Base-by-base conservation (phyloP, 2,888 invertebrate genomes). In the Drosophila macrospina region DNA sequence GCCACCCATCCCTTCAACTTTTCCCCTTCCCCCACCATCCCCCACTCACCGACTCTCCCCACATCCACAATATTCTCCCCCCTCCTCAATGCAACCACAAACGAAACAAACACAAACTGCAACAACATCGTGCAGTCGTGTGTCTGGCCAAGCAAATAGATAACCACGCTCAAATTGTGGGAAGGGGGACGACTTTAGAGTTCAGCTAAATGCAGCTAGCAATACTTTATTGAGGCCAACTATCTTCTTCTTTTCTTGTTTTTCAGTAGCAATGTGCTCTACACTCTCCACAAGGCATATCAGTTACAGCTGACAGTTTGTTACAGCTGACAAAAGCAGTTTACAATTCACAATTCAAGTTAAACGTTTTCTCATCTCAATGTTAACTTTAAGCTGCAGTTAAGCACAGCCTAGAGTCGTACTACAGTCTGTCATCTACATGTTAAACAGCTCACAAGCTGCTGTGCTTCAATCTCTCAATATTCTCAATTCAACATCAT, bases 121-220 rank as follows among this genome's bases (percentile, higher is more conserved):
- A 68, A 51, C 59, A 67, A 56, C 34, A n/a, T 83, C 84, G 84
- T 80, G 84, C 56, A 69, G 54, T 73, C 81, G 80, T 80, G 80
- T 67, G 50, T 54, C 69, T 41, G 30, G 57, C 55, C 64, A 65
- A 65, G 68, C 72, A 80, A 78, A 80, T 78, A 66, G 68, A 63
- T 59, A 42, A 20, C 26, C 45, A 34, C 41, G 16, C 41, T 34
- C 44, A 50, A 24, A 24, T 24, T 20, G 20, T 20, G 20, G 20
- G 2, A 2, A 20, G n/a, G n/a, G 13, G 20, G 28, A 10, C 37
- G 28, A 10, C 37, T 8, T 20, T 3, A 20, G 41, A 11, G 32
- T 41, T 59, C 30, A n/a, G n/a, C 39, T 15, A 56, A 60, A 42
- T 51, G 70, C 56, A 52, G 45, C 52, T 13, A 26, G 26, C 65